phyloP scores from a whole-genome alignment of 1,140 invertebrate genomes.

The Drusus annulatus region DNA sequence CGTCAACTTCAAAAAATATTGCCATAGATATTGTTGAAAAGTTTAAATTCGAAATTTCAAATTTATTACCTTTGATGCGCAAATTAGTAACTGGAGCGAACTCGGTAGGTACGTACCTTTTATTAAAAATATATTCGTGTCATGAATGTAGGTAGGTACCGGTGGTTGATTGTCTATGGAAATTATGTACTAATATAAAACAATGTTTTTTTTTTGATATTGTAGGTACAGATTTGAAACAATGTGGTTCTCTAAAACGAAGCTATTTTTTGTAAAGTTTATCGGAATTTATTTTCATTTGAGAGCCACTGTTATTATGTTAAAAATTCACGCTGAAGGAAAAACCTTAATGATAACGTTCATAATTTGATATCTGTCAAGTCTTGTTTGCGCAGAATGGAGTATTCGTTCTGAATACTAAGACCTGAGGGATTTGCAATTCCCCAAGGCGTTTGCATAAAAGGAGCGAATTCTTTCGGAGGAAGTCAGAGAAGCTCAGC shows the following conservation, averaged over 20 bases:
- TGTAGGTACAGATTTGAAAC: too few relatives aligned
- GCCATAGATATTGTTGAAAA: neutral
- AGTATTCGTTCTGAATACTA: conserved; percentile 51
- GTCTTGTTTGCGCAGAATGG: conserved; percentile 49
- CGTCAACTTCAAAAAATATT: neutral
- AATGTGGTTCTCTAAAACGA: neutral
- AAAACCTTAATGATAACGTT: conserved; percentile 22
- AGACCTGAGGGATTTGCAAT: conserved; percentile 31
- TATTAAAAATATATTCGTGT: too few relatives aligned
- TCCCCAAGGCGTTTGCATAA: conserved; percentile 48
- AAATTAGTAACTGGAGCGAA: too few relatives aligned
- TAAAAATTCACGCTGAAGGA: too few relatives aligned
- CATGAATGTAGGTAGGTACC: neutral
- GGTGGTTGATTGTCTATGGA: too few relatives aligned
- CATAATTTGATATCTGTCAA: conserved; percentile 56
- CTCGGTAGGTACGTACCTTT: too few relatives aligned
- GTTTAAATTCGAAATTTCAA: neutral
- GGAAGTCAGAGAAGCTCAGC: conserved; percentile 24
- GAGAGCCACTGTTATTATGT: neutral
- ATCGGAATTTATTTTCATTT: too few relatives aligned
- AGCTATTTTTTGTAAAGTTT: neutral
- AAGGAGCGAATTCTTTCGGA: conserved; percentile 28
- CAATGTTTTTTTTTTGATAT: too few relatives aligned
- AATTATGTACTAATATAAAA: too few relatives aligned
- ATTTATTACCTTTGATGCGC: neutral